Evolutionary conservation across 2,888 invertebrate genomes (phyloP).

Genomic region (Arrhopalites spinosus): DNA sequence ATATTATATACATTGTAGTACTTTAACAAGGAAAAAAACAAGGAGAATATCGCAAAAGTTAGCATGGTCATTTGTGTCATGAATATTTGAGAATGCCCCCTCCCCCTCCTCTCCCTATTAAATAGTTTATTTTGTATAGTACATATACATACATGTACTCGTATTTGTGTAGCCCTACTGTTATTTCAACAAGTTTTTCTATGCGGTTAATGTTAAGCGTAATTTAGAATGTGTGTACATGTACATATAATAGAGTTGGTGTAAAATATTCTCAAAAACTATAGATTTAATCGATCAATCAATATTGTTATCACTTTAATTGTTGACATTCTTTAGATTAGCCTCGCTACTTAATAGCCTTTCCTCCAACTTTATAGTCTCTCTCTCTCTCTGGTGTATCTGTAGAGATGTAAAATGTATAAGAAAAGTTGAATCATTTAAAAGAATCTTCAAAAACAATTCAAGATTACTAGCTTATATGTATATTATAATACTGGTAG

Average conservation of each 20-base stretch:
- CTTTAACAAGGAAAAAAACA: neutral
- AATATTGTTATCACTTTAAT: slow-evolving; percentile 32
- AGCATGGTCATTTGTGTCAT: neutral
- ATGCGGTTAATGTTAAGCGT: no score
- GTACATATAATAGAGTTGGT: no score
- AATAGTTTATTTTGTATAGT: no score
- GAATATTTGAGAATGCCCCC: neutral
- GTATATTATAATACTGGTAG: no score
- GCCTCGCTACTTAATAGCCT: slow-evolving; percentile 21
- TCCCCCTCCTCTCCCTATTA: no score
- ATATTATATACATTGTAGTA: neutral
- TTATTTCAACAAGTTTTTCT: no score
- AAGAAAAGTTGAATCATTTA: slow-evolving; percentile 1
- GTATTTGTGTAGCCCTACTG: no score
- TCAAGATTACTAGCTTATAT: no score
- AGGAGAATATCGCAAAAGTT: neutral
- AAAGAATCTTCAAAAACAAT: neutral
- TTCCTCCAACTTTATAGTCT: neutral
- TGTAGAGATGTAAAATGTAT: no score
- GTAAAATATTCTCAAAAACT: slow-evolving; percentile 29
- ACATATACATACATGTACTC: no score
- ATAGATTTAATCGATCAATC: slow-evolving; percentile 31
- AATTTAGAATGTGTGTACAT: no score
- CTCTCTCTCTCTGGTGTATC: neutral
- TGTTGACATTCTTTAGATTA: slow-evolving; percentile 33